A percentile compares a stretch with the other conserved stretches of the same genome.
phyloP scores from a whole-genome alignment of 1,140 invertebrate species.

The Pseudoatta argentina region DNA sequence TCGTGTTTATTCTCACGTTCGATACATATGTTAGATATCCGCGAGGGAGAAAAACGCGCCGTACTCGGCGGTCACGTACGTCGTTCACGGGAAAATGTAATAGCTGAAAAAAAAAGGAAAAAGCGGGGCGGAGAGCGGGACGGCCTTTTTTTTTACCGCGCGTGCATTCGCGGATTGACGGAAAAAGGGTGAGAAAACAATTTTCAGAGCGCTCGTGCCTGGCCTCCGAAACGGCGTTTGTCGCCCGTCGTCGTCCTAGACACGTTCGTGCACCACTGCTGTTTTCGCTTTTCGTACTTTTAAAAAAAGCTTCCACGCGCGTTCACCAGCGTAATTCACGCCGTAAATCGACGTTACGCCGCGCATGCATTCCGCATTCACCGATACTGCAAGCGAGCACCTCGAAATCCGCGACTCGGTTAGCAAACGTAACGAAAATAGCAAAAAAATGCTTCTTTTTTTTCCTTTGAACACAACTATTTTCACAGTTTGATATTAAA shows the following conservation, averaged over 20 bases:
- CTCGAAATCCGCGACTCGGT: slow-evolving; percentile 48
- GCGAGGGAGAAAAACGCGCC: slow-evolving; percentile 7
- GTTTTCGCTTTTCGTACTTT: slow-evolving; percentile 70
- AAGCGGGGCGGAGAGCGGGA: background rate
- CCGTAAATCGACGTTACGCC: slow-evolving; percentile 56
- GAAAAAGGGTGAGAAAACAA: slow-evolving; percentile 76
- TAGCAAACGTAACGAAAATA: slow-evolving; percentile 31
- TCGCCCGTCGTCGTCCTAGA: slow-evolving; percentile 68
- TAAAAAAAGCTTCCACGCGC: slow-evolving; percentile 70
- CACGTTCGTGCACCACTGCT: slow-evolving; percentile 64
- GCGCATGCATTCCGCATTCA: slow-evolving; percentile 33
- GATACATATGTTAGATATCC: slow-evolving; percentile 59
- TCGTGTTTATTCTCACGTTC: slow-evolving; percentile 61
- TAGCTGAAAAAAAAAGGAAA: slow-evolving; percentile 22
- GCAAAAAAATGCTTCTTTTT: slow-evolving; percentile 35
- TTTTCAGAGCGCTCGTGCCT: slow-evolving; percentile 74
- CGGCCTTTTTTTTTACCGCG: slow-evolving; percentile 44
- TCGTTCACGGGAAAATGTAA: slow-evolving; percentile 73
- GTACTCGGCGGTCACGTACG: slow-evolving; percentile 68
- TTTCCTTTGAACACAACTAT: slow-evolving; percentile 21
- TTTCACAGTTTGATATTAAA: background rate
- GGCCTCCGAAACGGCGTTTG: slow-evolving; percentile 71
- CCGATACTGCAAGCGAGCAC: slow-evolving; percentile 10
- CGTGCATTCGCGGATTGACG: slow-evolving; percentile 65
- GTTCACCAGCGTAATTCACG: slow-evolving; percentile 60